Conservation (phyloP, 2,888 invertebrate genomes). For the Patella ulyssiponensis region DNA sequence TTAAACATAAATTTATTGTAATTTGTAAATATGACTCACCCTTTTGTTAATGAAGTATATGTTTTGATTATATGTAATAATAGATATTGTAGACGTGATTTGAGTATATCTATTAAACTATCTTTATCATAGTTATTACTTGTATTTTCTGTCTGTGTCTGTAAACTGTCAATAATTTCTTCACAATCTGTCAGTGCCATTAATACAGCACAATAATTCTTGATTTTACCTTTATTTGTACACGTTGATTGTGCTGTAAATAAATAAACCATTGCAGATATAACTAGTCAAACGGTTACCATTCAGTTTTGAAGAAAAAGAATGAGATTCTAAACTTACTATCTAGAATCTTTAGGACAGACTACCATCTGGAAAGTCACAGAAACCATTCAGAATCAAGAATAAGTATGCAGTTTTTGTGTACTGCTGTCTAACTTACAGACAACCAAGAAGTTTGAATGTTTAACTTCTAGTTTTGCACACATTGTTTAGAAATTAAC, state of each 20-base stretch:
- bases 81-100: conserved; percentile 48
- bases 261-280: neutral
- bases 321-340: no score
- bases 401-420: no score
- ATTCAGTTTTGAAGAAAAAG: no score
- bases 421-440: no score
- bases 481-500: no score
- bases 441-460: no score
- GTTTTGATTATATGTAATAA: conserved; percentile 49
- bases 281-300: no score
- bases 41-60: conserved; percentile 41
- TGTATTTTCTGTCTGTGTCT: conserved; percentile 37
- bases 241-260: conserved; percentile 39
- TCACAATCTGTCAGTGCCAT: conserved; percentile 37
- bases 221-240: conserved; percentile 1
- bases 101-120: conserved; percentile 43
- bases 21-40: conserved; percentile 34
- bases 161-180: conserved; percentile 28
- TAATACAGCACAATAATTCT: neutral
- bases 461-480: no score
- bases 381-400: no score
- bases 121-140: conserved; percentile 38
- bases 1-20: no score
- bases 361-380: no score
- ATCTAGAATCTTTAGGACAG: no score